Evolutionary conservation across 2,113 vertebrate genomes (phyloP).

Genomic region (Empidonax traillii): DNA sequence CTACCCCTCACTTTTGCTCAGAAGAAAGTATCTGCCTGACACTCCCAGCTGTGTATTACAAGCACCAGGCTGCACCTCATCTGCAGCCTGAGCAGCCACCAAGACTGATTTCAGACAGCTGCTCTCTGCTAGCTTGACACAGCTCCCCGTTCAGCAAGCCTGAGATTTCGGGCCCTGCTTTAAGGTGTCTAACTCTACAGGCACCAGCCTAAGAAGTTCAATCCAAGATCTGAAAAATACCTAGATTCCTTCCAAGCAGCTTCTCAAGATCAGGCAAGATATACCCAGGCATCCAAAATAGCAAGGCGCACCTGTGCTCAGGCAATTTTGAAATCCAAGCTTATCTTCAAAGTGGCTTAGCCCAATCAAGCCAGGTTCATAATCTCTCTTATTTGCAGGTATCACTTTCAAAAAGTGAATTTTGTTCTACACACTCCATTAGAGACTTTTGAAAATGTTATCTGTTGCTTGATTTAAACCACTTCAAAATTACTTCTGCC

Average conservation of each 20-base stretch:
- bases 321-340: neutral
- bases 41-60: neutral
- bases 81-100: neutral
- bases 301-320: neutral
- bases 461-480: neutral
- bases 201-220: neutral
- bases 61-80: neutral
- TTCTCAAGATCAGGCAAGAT: neutral
- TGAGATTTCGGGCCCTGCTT: neutral
- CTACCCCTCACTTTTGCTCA: neutral
- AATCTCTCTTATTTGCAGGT: neutral
- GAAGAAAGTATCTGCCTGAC: neutral
- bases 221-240: neutral
- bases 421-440: neutral
- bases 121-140: rapidly evolving
- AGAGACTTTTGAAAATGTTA: neutral
- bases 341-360: neutral
- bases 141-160: neutral
- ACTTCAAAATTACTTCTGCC: neutral
- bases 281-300: neutral
- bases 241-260: neutral
- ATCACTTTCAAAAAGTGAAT: neutral
- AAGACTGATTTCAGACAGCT: neutral
- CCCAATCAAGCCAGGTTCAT: neutral
- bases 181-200: neutral